These are phyloP conservation scores for Rhizoglyphus robini DNA, from an alignment of 1,140 invertebrate species.

Conservation along the genomic window DNA sequence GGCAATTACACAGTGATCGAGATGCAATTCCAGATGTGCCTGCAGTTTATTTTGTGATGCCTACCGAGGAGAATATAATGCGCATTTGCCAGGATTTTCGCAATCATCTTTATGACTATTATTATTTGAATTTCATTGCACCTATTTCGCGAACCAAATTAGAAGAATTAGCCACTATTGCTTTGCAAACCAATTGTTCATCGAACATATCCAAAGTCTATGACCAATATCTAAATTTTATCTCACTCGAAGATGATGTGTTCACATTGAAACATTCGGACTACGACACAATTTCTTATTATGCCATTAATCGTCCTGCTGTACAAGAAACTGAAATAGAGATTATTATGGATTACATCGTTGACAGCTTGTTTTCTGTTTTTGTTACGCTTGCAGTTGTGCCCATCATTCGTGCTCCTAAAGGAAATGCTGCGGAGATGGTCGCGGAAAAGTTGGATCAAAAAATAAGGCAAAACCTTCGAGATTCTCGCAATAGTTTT, in stretches of 20 bases:
- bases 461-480: slow-evolving; percentile 88
- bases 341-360: slow-evolving; percentile 78
- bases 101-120: slow-evolving; percentile 81
- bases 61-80: slow-evolving; percentile 90
- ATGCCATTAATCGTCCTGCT: slow-evolving; percentile 86
- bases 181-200: slow-evolving; percentile 72
- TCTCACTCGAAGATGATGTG: slow-evolving; percentile 92
- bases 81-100: slow-evolving; percentile 76
- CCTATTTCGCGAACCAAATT: slow-evolving; percentile 85
- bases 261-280: slow-evolving; percentile 86
- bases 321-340: slow-evolving; percentile 95
- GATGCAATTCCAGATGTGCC: slow-evolving; percentile 96
- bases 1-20: slow-evolving; percentile 78
- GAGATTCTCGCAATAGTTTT: slow-evolving; percentile 88
- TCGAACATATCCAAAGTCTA: slow-evolving; percentile 84
- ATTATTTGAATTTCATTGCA: slow-evolving; percentile 95
- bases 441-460: slow-evolving; percentile 93
- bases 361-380: slow-evolving; percentile 90
- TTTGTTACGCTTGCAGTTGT: slow-evolving; percentile 89
- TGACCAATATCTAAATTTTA: slow-evolving; percentile 98
- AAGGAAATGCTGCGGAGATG: slow-evolving; percentile 95
- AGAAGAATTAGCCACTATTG: slow-evolving; percentile 84
- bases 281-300: slow-evolving; percentile 78
- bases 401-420: slow-evolving; percentile 85
- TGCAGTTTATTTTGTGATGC: slow-evolving; percentile 93